Evolutionary conservation across 2,113 vertebrate species (phyloP).

Genomic region (Morone saxatilis): DNA sequence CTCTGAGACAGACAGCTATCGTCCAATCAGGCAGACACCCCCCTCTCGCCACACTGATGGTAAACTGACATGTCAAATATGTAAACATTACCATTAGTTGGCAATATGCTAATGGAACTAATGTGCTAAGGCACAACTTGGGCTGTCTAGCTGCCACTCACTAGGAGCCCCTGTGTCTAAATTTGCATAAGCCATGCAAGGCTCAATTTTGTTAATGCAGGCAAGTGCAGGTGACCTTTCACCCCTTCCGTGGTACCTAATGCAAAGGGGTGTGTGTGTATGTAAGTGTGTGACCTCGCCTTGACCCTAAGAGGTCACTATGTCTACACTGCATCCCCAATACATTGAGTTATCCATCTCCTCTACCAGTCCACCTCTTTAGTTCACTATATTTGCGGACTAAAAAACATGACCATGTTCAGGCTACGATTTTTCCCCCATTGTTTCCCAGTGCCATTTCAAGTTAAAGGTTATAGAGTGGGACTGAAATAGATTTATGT

Average conservation of each 20-base stretch:
- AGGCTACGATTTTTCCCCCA: conserved; percentile 7
- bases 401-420: conserved; percentile 35
- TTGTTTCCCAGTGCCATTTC: conserved; percentile 62
- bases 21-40: conserved; percentile 44
- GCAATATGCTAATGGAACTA: conserved; percentile 82
- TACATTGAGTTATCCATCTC: conserved; percentile 73
- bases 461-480: conserved; percentile 70
- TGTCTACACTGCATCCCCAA: conserved; percentile 67
- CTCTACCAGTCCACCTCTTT: conserved; percentile 36
- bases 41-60: conserved; percentile 48
- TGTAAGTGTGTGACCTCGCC: conserved; percentile 71
- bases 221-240: conserved; percentile 77
- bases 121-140: conserved; percentile 75
- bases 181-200: conserved; percentile 82
- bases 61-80: conserved; percentile 78
- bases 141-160: conserved; percentile 77
- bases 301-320: conserved; percentile 73
- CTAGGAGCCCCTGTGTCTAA: conserved; percentile 59
- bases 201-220: conserved; percentile 84
- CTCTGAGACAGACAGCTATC: conserved; percentile 53
- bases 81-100: conserved; percentile 81
- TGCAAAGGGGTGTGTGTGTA: conserved; percentile 67
- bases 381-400: conserved; percentile 31
- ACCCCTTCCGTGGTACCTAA: conserved; percentile 72
- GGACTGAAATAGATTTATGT: conserved; percentile 64